Evolutionary conservation across 2,113 vertebrate species (phyloP).

Genomic region (Heteronetta atricapilla): DNA sequence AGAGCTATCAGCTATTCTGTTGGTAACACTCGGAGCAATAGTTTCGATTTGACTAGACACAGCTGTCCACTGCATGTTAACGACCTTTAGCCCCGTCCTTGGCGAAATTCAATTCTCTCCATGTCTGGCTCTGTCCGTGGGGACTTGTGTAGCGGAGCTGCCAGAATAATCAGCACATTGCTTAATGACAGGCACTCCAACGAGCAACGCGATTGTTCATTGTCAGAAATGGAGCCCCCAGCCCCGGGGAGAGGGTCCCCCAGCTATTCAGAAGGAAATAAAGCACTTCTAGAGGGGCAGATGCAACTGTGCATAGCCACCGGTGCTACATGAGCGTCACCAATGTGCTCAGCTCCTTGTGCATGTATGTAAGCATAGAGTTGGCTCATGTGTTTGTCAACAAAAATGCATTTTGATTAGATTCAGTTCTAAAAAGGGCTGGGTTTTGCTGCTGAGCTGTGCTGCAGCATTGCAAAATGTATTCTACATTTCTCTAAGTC

Average conservation of each 20-base stretch:
- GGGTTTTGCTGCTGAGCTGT: background rate
- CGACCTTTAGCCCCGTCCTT: constrained; percentile 75
- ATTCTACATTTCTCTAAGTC: background rate
- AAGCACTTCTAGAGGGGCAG: background rate
- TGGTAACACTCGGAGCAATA: constrained; percentile 66
- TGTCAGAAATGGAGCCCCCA: constrained; percentile 46
- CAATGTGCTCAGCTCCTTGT: rapidly evolving
- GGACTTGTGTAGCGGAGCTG: constrained; percentile 66
- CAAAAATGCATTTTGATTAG: background rate
- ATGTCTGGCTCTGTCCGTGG: constrained; percentile 69
- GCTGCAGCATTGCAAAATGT: background rate
- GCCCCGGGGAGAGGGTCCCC: background rate
- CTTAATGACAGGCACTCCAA: constrained; percentile 73
- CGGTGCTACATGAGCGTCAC: background rate
- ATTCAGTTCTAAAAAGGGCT: background rate
- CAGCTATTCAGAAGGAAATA: constrained; percentile 17
- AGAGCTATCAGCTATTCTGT: constrained; percentile 68
- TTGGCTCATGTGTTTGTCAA: background rate
- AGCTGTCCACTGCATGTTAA: constrained; percentile 74
- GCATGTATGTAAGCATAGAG: background rate
- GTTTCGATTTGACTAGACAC: constrained; percentile 74
- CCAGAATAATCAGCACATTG: constrained; percentile 73
- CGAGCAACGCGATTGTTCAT: constrained; percentile 33
- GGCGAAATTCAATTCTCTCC: constrained; percentile 78
- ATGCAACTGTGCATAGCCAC: background rate